A percentile compares a stretch with the other conserved stretches of the same genome.
Evolutionary conservation across 1,140 invertebrate genomes (phyloP).

Genomic region (Apis mellifera): Amel_HAv3.1 CM009937.2:1134001-1134500

Average conservation of each 20-base stretch:
- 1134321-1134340: conserved; percentile 55
- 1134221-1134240: conserved; percentile 52
- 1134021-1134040: too few species aligned
- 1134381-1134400: too few species aligned
- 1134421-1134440: too few species aligned
- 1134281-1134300: conserved; percentile 69
- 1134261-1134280: conserved; percentile 73
- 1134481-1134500: conserved; percentile 22
- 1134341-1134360: conserved; percentile 21
- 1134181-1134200: conserved; percentile 50
- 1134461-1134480: too few species aligned
- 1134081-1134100: not conserved
- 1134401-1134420: too few species aligned
- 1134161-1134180: conserved; percentile 55
- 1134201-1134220: conserved; percentile 26
- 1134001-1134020: too few species aligned
- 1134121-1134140: not conserved
- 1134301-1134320: conserved; percentile 67
- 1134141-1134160: not conserved
- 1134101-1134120: conserved; percentile 10
- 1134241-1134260: conserved; percentile 72
- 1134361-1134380: too few species aligned
- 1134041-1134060: not conserved
- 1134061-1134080: not conserved
- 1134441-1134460: not conserved